Conservation (phyloP, 1,140 invertebrate genomes). For the Nilaparvata lugens region DNA sequence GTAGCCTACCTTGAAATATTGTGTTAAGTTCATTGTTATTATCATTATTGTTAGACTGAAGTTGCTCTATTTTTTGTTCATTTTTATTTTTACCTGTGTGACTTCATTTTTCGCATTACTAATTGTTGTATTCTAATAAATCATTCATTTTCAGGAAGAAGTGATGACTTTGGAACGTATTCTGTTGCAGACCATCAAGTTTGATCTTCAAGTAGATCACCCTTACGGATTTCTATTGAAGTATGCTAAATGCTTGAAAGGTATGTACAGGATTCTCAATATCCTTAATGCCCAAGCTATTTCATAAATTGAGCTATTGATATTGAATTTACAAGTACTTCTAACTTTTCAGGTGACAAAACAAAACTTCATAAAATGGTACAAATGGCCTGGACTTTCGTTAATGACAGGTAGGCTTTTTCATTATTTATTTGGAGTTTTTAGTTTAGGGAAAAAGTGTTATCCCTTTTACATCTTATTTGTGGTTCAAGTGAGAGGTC, state of each 20-base stretch:
- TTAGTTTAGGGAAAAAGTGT: too few relatives aligned
- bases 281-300: slow-evolving; percentile 11
- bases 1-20: too few relatives aligned
- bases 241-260: slow-evolving; percentile 95
- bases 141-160: slow-evolving; percentile 78
- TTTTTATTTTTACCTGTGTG: too few relatives aligned
- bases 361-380: slow-evolving; percentile 92
- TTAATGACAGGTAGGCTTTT: slow-evolving; percentile 80
- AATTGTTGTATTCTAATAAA: background rate
- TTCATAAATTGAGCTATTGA: background rate
- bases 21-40: too few relatives aligned
- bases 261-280: slow-evolving; percentile 38
- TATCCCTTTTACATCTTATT: too few relatives aligned
- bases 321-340: too few relatives aligned
- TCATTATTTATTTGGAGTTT: too few relatives aligned
- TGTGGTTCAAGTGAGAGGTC: too few relatives aligned
- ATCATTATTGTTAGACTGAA: too few relatives aligned
- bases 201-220: slow-evolving; percentile 97
- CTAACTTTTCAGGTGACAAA: slow-evolving; percentile 62
- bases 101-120: background rate
- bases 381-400: slow-evolving; percentile 99
- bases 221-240: slow-evolving; percentile 91
- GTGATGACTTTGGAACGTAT: slow-evolving; percentile 96
- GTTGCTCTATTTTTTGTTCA: too few relatives aligned
- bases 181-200: slow-evolving; percentile 95